A percentile compares a stretch with the other conserved stretches of the same genome.
Evolutionary conservation across 2,113 vertebrate species (phyloP).

Genomic region (Ciconia stormi): DNA sequence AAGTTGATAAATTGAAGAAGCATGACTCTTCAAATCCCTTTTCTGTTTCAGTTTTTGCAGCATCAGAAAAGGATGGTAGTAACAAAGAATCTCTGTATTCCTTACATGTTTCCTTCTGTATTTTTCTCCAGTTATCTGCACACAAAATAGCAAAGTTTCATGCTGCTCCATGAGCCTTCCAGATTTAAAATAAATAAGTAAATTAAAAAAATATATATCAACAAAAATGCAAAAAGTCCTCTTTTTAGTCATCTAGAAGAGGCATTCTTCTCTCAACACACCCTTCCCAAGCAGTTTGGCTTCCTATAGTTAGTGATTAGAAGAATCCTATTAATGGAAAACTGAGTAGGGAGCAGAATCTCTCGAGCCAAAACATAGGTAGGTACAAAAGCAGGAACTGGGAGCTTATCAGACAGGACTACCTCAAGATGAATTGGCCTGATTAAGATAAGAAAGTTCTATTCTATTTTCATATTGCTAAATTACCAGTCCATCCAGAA

Average conservation of each 20-base stretch:
- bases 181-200: neutral
- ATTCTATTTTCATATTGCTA: neutral
- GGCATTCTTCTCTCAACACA: neutral
- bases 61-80: neutral
- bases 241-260: neutral
- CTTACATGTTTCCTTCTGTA: neutral
- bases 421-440: neutral
- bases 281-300: neutral
- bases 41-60: neutral
- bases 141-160: neutral
- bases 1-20: neutral
- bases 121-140: neutral
- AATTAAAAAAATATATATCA: neutral
- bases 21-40: neutral
- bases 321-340: neutral
- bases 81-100: neutral
- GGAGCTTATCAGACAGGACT: neutral
- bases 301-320: neutral
- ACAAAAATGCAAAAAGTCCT: no score
- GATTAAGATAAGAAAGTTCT: neutral
- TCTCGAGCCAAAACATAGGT: neutral
- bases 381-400: neutral
- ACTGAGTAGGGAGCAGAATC: neutral
- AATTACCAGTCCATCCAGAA: neutral
- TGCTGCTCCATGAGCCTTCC: neutral